Evolutionary conservation across 2,888 invertebrate species (phyloP), one percentile per base, ranked within the genome.

Genomic region (Prosapia bicincta): DNA sequence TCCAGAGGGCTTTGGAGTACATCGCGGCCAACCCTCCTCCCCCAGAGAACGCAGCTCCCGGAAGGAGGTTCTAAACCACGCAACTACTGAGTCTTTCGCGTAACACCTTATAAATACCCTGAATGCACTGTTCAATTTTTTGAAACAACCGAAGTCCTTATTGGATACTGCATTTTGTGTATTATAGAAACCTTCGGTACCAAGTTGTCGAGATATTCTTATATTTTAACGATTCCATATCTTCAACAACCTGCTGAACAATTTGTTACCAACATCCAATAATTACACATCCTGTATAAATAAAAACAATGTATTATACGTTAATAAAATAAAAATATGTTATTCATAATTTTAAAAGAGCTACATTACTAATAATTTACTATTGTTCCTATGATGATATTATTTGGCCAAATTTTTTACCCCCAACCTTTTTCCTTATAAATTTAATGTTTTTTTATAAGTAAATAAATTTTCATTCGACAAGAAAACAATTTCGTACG

Each of bases 1-100:
- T 86, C 80, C 82, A 83, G 73, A 82, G 81, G 76, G 85, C 85
- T 20, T 76, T 80, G 69, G 80, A 78, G 66, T 80, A 78, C 76
- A 82, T 86, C 76, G 84, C 78, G 15, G 76, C 78, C n/a, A 78
- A 79, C n/a, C 80, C 80, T 3, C 76, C 80, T 15, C 78, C 80
- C 13, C 76, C 80, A 15, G 79, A 78, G 26, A 68, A 76, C 32
- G 76, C 78, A 20, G 38, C 73, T 5, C 72, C 74, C 6, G 69
- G 72, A 23, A 32, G 71, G 23, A 30, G 76, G 70, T 76, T 69
- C 38, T 54, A 54, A 54, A 20, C 54, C n/a, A 9, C 3, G 2
- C 9, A 38, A 10, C 20, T 2, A 54, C 9, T 54, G 2, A 54
- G 54, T 54, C 54, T 54, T 54, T 54, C 54, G 20, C 20, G 3